These are phyloP conservation scores for Holothuria scabra DNA, from an alignment of 53 echinoderm and acorn worm genomes.

Conservation along the genomic window DNA sequence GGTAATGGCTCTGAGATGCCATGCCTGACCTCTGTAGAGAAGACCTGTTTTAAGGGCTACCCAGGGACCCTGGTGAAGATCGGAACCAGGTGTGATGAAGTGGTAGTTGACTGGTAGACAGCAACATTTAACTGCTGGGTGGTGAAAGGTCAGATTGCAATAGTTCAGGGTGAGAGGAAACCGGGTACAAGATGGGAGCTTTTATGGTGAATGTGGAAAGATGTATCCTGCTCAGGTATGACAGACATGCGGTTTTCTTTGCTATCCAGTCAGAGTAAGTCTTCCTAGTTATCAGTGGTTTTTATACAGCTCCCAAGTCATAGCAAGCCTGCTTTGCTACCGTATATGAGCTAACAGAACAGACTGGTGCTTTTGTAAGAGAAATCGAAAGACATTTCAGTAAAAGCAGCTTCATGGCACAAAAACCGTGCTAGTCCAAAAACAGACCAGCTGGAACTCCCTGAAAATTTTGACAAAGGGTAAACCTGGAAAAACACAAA, in stretches of 20 bases:
- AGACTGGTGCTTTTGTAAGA: no score
- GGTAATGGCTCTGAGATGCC: not conserved
- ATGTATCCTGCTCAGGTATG: constrained; percentile 24
- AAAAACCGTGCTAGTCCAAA: no score
- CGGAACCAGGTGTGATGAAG: constrained; percentile 30
- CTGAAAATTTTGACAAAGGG: no score
- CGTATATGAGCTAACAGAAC: no score
- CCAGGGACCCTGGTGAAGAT: constrained; percentile 35
- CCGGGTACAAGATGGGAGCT: constrained; percentile 14
- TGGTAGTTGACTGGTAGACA: constrained; percentile 16
- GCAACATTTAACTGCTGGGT: constrained; percentile 9
- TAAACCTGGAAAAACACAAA: no score
- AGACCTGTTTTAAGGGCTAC: constrained; percentile 33
- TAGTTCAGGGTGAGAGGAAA: constrained; percentile 46
- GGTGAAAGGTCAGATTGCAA: constrained; percentile 34
- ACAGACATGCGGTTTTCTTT: constrained; percentile 23
- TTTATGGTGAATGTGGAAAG: constrained; percentile 38
- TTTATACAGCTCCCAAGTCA: no score
- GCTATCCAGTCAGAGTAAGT: no score
- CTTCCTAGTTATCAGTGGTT: no score
- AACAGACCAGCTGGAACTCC: no score
- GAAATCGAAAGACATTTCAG: no score
- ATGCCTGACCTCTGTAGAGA: not conserved
- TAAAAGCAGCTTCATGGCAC: no score
- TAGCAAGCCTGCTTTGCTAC: no score